Base-by-base conservation (phyloP, 2,113 vertebrate species). In the Scalopus aquaticus region DNA sequence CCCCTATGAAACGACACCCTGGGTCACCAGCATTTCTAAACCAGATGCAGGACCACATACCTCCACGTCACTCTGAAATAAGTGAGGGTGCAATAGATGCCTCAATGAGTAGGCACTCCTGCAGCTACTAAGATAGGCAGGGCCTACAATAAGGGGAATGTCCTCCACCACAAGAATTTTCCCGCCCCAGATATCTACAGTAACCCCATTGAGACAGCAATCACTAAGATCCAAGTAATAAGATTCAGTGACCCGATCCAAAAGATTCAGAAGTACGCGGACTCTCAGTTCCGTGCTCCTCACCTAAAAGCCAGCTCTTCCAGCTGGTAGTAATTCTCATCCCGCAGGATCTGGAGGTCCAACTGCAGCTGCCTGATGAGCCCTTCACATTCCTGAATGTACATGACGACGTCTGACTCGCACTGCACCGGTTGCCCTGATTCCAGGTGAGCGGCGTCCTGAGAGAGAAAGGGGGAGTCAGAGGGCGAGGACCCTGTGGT, bases 271-370 rank as follows among this genome's bases (percentile, higher is more conserved):
- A 2, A 46, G n/a, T 26, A 76, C 89, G 32, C 51, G 83, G 74
- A 5, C 42, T 20, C 76, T 76, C 3, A 78, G 35, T 10, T 16
- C 76, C 32, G 22, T 28, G 28, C 37, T 93, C 22, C 98, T 97
- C 98, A 99, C 99, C 99, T 99, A 98, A 99, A 99, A n/a, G 97
- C 99, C 96, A 99, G 98, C 97, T 99, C 99, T 96, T 99, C 99
- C 95, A 99, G 98, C 97, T 99, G 99, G 98, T 99, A 99, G 97
- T 99, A 99, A 24, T 98, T 99, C 96, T 99, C 99, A 16, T 99
- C 99, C 81, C 99, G 96, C 1, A 99, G 99, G 96, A 99, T 98
- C 97, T 99, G 98, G n/a, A 99, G 98, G 84, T 99, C 99, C 97
- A 98, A 98, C 96, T 99, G 98, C 1, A 99, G 98, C 76, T 99